These are phyloP conservation scores for Drosophila dives DNA, from an alignment of 2,888 invertebrate genomes.

Conservation along the genomic window DNA sequence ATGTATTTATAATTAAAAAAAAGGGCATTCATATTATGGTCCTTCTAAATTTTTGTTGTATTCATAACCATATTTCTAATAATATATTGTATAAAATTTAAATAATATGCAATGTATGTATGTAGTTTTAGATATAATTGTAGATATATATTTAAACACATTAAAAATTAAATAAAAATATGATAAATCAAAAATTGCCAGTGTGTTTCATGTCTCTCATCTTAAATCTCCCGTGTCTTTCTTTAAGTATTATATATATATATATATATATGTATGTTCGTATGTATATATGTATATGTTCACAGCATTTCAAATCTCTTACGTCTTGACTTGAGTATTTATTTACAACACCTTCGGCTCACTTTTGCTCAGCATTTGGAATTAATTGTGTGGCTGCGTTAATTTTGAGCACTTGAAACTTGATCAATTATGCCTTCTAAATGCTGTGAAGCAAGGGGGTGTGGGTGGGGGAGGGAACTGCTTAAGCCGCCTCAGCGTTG, in stretches of 20 bases:
- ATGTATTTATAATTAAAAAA: too few species aligned
- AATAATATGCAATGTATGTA: not conserved
- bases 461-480: not conserved
- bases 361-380: slow-evolving; percentile 37
- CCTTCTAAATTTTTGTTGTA: too few species aligned
- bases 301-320: not conserved
- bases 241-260: too few species aligned
- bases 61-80: too few species aligned
- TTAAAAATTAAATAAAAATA: not conserved
- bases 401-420: slow-evolving; percentile 42
- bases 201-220: not conserved
- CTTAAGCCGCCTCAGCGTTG: slow-evolving; percentile 1
- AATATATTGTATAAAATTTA: too few species aligned
- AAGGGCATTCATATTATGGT: too few species aligned
- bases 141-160: not conserved
- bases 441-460: not conserved
- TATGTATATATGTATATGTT: not conserved
- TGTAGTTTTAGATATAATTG: not conserved
- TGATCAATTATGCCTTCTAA: slow-evolving; percentile 68
- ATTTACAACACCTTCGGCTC: slow-evolving; percentile 16
- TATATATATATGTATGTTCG: too few species aligned
- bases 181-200: not conserved
- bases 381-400: slow-evolving; percentile 66
- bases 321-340: not conserved
- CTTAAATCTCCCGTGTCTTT: not conserved